Evolutionary conservation across 2,888 invertebrate genomes (phyloP).

Genomic region (Lasioglossum morio): DNA sequence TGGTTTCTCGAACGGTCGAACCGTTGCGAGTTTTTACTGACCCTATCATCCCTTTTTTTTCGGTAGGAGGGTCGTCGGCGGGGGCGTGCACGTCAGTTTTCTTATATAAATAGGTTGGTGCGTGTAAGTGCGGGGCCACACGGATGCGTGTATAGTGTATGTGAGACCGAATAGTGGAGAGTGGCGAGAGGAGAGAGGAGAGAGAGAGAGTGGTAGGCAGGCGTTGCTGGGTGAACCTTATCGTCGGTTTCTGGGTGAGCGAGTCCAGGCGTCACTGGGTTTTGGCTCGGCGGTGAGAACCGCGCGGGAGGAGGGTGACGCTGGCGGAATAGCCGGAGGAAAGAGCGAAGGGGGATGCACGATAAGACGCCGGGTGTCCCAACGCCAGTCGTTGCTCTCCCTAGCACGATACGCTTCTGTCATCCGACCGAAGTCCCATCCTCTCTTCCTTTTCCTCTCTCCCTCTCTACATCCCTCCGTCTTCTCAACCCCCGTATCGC

Average conservation of each 20-base stretch:
- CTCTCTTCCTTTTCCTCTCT: constrained; percentile 43
- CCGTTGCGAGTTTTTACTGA: constrained; percentile 45
- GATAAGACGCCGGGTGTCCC: constrained; percentile 80
- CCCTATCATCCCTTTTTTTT: constrained; percentile 34
- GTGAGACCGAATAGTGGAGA: constrained; percentile 39
- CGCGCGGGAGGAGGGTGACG: constrained; percentile 53
- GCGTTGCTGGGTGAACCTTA: constrained; percentile 82
- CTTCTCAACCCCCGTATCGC: constrained; percentile 30
- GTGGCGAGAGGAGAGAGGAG: not conserved
- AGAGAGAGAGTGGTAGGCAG: constrained; percentile 62
- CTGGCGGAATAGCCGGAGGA: constrained; percentile 62
- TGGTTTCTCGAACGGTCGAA: constrained; percentile 28
- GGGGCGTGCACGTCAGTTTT: constrained; percentile 47
- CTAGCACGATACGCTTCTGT: constrained; percentile 70
- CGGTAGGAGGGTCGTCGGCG: constrained; percentile 43
- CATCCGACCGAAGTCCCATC: constrained; percentile 68
- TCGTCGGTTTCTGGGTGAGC: constrained; percentile 84
- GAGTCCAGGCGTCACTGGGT: constrained; percentile 82
- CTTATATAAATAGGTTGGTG: constrained; percentile 66
- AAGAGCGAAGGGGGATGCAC: constrained; percentile 69
- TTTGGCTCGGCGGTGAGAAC: constrained; percentile 76
- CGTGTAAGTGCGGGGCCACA: constrained; percentile 23
- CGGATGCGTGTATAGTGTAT: constrained; percentile 48
- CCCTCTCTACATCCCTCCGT: constrained; percentile 5
- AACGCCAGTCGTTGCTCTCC: constrained; percentile 73